Percentiles rank a stretch among this genome's conserved stretches.
Evolutionary conservation across 2,797 vertebrate species (phyloP).

Genomic region (Sphenodon punctatus): DNA sequence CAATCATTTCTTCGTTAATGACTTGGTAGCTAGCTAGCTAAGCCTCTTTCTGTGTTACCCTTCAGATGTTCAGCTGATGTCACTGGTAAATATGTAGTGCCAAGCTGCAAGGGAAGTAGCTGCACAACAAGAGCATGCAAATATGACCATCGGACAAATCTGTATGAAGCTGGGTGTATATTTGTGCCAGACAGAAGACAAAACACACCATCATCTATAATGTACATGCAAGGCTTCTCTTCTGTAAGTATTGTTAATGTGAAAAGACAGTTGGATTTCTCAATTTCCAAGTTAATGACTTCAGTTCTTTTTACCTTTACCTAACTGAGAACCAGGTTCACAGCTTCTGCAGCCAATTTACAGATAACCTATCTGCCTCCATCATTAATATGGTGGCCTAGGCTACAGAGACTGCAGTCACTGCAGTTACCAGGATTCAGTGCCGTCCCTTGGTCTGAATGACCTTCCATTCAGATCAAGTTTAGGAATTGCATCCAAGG

Average conservation of each 20-base stretch:
- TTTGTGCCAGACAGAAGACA: slow-evolving; percentile 63
- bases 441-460: no score
- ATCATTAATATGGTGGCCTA: no score
- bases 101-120: slow-evolving; percentile 11
- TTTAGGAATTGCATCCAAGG: no score
- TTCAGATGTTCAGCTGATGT: slow-evolving; percentile 73
- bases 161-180: slow-evolving; percentile 58
- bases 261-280: no score
- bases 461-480: no score
- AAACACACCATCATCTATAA: slow-evolving; percentile 65
- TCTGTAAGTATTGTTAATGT: slow-evolving; percentile 68
- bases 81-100: slow-evolving; percentile 17
- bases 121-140: background rate
- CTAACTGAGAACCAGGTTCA: no score
- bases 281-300: no score
- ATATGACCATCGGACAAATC: slow-evolving; percentile 11
- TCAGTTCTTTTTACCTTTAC: no score
- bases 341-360: no score
- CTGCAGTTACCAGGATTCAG: no score
- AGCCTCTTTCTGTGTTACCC: background rate
- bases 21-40: background rate
- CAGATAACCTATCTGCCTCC: no score
- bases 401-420: no score
- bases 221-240: slow-evolving; percentile 66
- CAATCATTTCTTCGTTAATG: background rate